Evolutionary conservation across 37 sponge, comb jelly and placozoan genomes (phyloP), one percentile per base, ranked within the genome.

Genomic region (Agelas oroides): DNA sequence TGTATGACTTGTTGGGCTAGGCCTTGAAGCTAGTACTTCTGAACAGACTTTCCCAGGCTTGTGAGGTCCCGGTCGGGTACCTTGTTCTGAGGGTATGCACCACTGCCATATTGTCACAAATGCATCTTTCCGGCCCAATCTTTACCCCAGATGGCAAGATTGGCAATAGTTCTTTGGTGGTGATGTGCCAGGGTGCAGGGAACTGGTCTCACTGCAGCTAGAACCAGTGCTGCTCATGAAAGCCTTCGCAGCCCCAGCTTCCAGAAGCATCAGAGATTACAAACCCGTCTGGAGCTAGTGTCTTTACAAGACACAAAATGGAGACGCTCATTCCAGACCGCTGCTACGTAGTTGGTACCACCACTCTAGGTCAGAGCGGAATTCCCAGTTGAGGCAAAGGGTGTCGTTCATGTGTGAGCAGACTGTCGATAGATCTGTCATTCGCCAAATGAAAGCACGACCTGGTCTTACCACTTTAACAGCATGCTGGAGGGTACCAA

Each of bases 161-260:
- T 53, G 75, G 75, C 25, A 73, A n/a, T 16, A 73, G 53, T n/a
- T 73, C 75, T 53, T 73, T 73, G 40, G 25, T 20, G 52, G 75
- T n/a, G 23, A 73, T 73, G 19, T 73, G 14, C 18, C 16, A 57
- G 23, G 15, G 25, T 14, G 19, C 25, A 20, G 55, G 14, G 24
- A 15, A 23, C 14, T 15, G 52, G 55, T 40, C 53, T 15, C 52
- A 32, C 56, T 32, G 75, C 14, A 16, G 52, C 16, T 53, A 23
- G 52, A 73, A 73, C 75, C 75, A 73, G 14, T 16, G 53, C 25
- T n/a, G 53, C 40, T 14, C 52, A 40, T 16, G 19, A 27, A 72
- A 53, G 53, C 53, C 75, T 24, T 53, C 75, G n/a, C 41, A 73
- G 53, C 75, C 75, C 75, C 75, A 73, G n/a, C 23, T 14, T 15